phyloP scores from a whole-genome alignment of 2,797 vertebrate species.

The Bradypus variegatus region DNA sequence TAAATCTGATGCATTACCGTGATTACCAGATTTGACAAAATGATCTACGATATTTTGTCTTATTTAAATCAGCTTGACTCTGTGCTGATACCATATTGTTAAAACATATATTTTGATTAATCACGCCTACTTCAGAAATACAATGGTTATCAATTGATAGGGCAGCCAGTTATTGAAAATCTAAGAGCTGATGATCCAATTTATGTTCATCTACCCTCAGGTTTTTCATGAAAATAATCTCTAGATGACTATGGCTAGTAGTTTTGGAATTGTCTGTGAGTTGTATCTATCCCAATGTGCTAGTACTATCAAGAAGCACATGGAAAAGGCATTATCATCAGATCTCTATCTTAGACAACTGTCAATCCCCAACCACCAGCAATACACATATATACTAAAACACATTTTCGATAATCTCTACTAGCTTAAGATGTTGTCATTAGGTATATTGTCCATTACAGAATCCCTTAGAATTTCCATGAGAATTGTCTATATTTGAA shows the following conservation, averaged over 20 bases:
- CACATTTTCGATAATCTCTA: background rate
- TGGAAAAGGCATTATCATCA: background rate
- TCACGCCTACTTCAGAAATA: conserved; percentile 19
- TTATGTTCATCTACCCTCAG: background rate
- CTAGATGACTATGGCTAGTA: background rate
- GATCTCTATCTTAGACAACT: background rate
- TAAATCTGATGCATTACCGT: background rate
- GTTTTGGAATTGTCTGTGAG: background rate
- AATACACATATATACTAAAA: background rate
- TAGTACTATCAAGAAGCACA: background rate
- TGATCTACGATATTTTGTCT: conserved; percentile 11
- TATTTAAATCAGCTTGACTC: conserved; percentile 22
- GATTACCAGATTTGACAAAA: conserved; percentile 22
- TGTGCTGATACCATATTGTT: background rate
- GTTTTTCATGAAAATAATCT: background rate
- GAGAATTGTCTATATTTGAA: background rate
- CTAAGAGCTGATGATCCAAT: background rate
- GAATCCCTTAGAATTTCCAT: background rate
- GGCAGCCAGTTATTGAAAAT: background rate
- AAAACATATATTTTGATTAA: conserved; percentile 25
- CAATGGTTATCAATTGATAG: background rate
- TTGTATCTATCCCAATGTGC: background rate
- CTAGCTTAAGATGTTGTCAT: background rate
- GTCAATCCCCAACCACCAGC: background rate
- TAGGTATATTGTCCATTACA: background rate